A percentile compares a stretch with the other conserved stretches of the same genome.
These are phyloP conservation scores for Phocoena phocoena DNA, from an alignment of 2,113 vertebrate species.

Conservation along the genomic window DNA sequence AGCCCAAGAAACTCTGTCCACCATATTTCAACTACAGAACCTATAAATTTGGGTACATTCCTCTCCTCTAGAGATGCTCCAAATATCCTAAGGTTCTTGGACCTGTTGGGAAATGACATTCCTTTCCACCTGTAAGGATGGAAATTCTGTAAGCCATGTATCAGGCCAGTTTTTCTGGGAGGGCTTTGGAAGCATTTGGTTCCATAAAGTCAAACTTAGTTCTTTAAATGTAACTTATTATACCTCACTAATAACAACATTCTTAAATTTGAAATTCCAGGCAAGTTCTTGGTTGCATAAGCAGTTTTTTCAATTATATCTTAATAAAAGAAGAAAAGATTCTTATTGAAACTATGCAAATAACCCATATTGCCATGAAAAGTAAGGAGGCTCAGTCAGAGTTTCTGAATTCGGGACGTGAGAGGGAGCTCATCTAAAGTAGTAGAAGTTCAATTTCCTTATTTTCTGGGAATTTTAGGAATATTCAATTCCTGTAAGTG, in stretches of 20 bases:
- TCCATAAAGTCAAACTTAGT: not conserved
- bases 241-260: not conserved
- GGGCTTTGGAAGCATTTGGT: not conserved
- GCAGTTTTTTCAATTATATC: constrained; percentile 9
- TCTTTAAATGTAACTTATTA: not conserved
- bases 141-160: not conserved
- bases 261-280: constrained; percentile 30
- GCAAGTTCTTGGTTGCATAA: not conserved
- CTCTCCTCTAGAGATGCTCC: not conserved
- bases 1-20: not conserved
- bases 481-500: not conserved
- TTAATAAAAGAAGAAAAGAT: constrained; percentile 10
- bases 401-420: not conserved
- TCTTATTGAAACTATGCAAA: not conserved
- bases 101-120: not conserved
- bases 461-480: not conserved
- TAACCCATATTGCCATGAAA: not conserved
- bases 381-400: not conserved
- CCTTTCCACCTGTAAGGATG: not conserved
- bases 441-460: constrained; percentile 4
- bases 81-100: not conserved
- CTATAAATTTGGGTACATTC: not conserved
- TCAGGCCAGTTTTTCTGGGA: not conserved
- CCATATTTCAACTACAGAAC: not conserved
- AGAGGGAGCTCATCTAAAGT: not conserved